Base-by-base conservation (phyloP, 1,140 invertebrate genomes). In the Bombus confusus region DNA sequence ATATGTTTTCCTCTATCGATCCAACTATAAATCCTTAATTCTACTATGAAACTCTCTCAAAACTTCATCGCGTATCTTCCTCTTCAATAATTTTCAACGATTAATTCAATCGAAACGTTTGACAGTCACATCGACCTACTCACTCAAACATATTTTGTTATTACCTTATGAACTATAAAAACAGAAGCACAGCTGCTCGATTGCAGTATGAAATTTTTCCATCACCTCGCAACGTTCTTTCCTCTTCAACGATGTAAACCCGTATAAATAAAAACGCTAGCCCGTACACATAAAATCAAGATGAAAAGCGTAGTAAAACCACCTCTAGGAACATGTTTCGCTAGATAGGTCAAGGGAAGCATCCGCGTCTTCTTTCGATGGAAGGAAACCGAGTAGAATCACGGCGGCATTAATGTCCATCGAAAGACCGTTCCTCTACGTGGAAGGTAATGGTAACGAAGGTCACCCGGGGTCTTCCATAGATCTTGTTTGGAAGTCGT, bases 401-500 rank as follows among this genome's bases (percentile, higher is more conserved):
- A 62, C 59, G 59, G 31, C 69, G 52, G 59, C 69, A 68, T 62
- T 89, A 89, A 85, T 66, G 85, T 85, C 79, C 83, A 83, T 69
- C 85, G 84, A 74, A 34, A 78, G 84, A 91, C 57, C 62, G 76
- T 86, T 83, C 57, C 43, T 62, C 87, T 86, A 88, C 80, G 88
- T 92, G 87, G 91, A 92, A 92, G 89, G 88, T 91, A 90, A 92
- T 87, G 89, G 90, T 92, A 92, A 92, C 92, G 92, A 93, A 94
- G 93, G 93, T 94, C 93, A 92, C 90, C 86, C 85, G 86, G 91
- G 91, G 86, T 92, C 92, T 93, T 93, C 91, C 93, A 94, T 94
- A 94, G 93, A 94, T 94, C 93, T 94, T 94, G 94, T 94, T 94
- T 94, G 92, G 92, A 94, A 94, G 94, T 94, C 94, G 94, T 94